Percentiles rank a stretch among this genome's conserved stretches.
phyloP scores from a whole-genome alignment of 2,797 vertebrate species.

The Tenualosa thibaudeaui region DNA sequence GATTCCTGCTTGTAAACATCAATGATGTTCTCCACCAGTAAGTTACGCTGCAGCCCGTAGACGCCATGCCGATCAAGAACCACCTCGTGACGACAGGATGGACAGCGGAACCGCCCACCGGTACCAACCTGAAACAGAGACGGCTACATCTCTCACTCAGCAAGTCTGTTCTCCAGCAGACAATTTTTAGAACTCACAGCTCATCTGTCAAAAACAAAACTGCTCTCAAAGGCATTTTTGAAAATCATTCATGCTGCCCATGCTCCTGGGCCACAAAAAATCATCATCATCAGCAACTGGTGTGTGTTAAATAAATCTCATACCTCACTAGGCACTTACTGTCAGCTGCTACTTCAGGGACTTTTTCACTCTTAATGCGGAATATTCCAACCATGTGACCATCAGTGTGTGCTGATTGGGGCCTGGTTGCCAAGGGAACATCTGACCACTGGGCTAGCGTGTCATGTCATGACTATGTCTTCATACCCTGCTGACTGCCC shows the following conservation, averaged over 20 bases:
- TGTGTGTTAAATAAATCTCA: neutral
- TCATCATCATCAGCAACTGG: neutral
- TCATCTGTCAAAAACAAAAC: neutral
- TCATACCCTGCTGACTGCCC: no score
- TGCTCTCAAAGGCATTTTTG: neutral
- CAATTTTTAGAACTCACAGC: neutral
- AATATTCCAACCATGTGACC: neutral
- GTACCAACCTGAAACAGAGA: constrained; percentile 75
- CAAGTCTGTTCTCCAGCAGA: constrained; percentile 38
- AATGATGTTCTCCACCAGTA: constrained; percentile 82
- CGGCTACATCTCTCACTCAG: constrained; percentile 63
- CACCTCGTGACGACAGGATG: constrained; percentile 77
- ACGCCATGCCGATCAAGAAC: constrained; percentile 81
- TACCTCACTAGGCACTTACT: neutral
- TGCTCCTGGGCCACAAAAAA: neutral
- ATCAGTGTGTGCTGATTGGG: constrained; percentile 27
- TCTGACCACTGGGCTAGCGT: neutral
- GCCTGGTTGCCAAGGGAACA: constrained; percentile 32
- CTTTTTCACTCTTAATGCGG: neutral
- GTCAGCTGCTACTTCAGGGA: neutral
- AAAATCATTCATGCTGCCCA: neutral
- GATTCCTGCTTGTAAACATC: constrained; percentile 79
- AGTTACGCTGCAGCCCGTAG: constrained; percentile 78
- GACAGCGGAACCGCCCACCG: constrained; percentile 79
- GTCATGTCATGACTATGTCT: neutral